These are phyloP conservation scores for Drosophila prolongata DNA, from an alignment of 2,888 invertebrate species.

Conservation along the genomic window DNA sequence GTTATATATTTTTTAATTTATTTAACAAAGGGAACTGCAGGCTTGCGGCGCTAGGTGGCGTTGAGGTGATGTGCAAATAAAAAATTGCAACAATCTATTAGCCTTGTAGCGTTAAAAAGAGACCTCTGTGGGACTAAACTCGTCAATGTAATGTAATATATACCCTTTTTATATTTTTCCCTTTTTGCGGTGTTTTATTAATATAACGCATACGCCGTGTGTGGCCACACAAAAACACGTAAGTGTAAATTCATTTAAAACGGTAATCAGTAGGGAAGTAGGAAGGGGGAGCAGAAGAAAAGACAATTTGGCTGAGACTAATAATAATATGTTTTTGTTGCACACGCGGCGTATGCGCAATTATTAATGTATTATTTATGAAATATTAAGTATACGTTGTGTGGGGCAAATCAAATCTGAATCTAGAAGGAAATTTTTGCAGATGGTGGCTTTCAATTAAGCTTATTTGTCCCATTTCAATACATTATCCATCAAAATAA, in stretches of 20 bases:
- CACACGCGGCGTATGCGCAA: constrained; percentile 17
- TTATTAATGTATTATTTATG: background rate
- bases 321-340: background rate
- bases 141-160: background rate
- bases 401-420: too few relatives aligned
- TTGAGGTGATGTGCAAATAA: background rate
- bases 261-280: background rate
- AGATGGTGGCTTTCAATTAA: background rate
- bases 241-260: background rate
- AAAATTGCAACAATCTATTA: constrained; percentile 15
- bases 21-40: constrained; percentile 30
- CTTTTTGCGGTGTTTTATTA: background rate
- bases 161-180: background rate
- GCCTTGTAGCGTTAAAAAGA: background rate
- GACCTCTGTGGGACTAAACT: background rate
- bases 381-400: constrained; percentile 25
- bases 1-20: constrained; percentile 40
- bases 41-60: constrained; percentile 12
- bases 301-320: too few relatives aligned
- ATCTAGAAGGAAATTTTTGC: too few relatives aligned
- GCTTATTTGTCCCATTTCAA: background rate
- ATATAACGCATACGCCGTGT: constrained; percentile 11
- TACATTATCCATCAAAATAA: too few relatives aligned
- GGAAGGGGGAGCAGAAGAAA: background rate
- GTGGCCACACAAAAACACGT: background rate